Evolutionary conservation across 2,797 vertebrate species (phyloP), one percentile per base, ranked within the genome.

Genomic region (Anableps anableps): DNA sequence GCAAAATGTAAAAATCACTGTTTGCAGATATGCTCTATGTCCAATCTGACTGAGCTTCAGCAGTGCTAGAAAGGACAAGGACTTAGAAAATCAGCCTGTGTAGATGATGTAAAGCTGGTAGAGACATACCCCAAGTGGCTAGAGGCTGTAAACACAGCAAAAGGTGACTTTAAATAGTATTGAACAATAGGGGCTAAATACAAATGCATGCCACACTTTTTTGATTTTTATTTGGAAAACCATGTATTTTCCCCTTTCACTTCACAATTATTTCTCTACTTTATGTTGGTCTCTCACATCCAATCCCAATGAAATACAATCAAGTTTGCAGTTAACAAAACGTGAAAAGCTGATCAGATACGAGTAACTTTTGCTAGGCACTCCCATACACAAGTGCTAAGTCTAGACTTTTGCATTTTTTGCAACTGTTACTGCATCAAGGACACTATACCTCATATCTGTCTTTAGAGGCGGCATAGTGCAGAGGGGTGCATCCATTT

Each of bases 381-480:
- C n/a, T 60, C 11, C 58, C 29, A 60, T 60, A 60, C n/a, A 31
- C n/a, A 31, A 31, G 13, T 29, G 29, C 16, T n/a, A n/a, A 60
- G 58, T 60, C 58, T 43, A 43, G 41, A 43, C 41, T 60, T 34
- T 31, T 1, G n/a, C 29, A 16, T 31, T 16, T 2, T 26, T 3
- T n/a, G 62, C 11, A 2, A 31, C 29, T 31, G 36, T 78, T 58
- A 19, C 21, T 47, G 11, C 19, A 53, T 47, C 34, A 2, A 36
- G 31, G 13, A 19, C 58, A 9, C 5, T n/a, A 36, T 93, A 99
- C 98, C 97, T 98, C 98, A 74, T 97, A 97, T 94, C 96, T 95
- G 87, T 98, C 97, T 96, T 98, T 99, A 9, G 98, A 99, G 34
- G 98, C 97, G 8, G 99, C 98, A 13, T 99, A 99, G 91, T 99